Evolutionary conservation across 2,888 invertebrate species (phyloP).

Genomic region (Agonopterix heracliana): DNA sequence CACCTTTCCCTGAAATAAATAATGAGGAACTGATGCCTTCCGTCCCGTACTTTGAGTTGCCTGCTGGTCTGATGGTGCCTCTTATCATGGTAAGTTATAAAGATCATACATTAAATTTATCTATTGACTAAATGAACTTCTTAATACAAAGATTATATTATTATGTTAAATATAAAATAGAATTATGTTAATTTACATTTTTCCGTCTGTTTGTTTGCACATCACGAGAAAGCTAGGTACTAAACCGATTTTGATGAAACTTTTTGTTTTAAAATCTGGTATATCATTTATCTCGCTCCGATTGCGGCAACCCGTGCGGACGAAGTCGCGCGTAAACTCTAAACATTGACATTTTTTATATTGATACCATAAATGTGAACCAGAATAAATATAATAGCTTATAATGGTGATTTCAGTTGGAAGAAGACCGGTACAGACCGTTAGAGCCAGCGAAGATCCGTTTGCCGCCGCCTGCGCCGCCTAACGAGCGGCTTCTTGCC

Average conservation of each 20-base stretch:
- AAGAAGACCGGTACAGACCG: conserved; percentile 92
- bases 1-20: conserved; percentile 62
- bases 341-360: no score
- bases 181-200: no score
- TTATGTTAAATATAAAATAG: neutral
- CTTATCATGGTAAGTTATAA: conserved; percentile 84
- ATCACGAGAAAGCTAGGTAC: no score
- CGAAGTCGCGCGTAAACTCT: no score
- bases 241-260: no score
- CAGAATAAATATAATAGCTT: no score
- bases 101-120: neutral
- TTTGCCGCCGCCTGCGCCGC: conserved; percentile 96
- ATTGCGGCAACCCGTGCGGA: no score
- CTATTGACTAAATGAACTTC: neutral
- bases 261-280: no score
- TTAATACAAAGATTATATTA: neutral
- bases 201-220: no score
- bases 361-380: no score
- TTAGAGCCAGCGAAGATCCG: conserved; percentile 93
- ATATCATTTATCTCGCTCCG: no score
- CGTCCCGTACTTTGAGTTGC: conserved; percentile 96
- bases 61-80: conserved; percentile 98
- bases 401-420: conserved; percentile 71
- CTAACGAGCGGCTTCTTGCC: conserved; percentile 92
- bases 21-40: conserved; percentile 89